phyloP scores from a whole-genome alignment of 1,140 invertebrate species.

The Anastrepha obliqua region DNA sequence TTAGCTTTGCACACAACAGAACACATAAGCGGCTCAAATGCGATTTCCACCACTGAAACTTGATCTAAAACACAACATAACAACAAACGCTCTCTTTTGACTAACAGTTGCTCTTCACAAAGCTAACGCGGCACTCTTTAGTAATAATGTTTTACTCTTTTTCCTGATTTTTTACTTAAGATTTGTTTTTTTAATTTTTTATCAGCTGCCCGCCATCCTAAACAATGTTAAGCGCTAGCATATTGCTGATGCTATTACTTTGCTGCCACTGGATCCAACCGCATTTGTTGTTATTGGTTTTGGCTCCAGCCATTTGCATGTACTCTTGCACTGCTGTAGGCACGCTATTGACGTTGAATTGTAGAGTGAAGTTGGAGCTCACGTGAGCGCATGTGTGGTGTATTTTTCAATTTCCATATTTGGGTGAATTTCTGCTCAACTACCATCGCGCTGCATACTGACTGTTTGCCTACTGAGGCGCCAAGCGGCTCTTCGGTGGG shows the following conservation, averaged over 20 bases:
- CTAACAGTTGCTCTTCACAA: neutral
- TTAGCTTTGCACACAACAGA: neutral
- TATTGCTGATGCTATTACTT: neutral
- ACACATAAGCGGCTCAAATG: neutral
- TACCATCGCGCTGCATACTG: neutral
- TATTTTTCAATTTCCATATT: conserved; percentile 44
- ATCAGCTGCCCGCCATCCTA: too few relatives aligned
- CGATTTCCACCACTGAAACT: neutral
- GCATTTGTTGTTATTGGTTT: neutral
- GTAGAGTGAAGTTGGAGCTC: neutral
- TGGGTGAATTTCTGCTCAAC: conserved; percentile 12
- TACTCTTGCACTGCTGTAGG: conserved; percentile 6
- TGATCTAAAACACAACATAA: too few relatives aligned
- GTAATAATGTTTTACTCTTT: neutral
- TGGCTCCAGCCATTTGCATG: conserved; percentile 2
- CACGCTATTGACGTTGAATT: neutral
- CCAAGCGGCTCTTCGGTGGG: conserved; percentile 29
- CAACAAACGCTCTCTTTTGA: neutral
- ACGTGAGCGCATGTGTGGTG: conserved; percentile 27
- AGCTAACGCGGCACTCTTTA: neutral
- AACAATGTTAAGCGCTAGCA: too few relatives aligned
- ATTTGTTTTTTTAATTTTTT: too few relatives aligned
- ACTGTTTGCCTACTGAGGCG: neutral
- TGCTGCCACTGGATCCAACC: neutral
- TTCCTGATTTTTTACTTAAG: neutral